Evolutionary conservation across 2,113 vertebrate genomes (phyloP).

Genomic region (Odontophorus gujanensis): DNA sequence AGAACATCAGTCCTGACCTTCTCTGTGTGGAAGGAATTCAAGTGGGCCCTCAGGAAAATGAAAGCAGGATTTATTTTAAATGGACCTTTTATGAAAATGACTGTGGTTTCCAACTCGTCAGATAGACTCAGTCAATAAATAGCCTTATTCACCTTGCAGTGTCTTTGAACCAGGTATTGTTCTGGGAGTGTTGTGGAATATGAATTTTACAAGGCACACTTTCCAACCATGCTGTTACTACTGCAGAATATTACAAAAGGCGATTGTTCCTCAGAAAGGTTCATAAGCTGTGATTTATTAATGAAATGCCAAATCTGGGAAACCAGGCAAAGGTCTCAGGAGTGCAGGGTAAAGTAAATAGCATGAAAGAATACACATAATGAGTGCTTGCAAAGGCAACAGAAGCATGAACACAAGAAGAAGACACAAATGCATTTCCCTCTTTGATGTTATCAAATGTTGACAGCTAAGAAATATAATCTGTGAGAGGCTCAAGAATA

Average conservation of each 20-base stretch:
- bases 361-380: not conserved
- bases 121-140: conserved; percentile 47
- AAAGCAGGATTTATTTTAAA: conserved; percentile 72
- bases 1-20: conserved; percentile 67
- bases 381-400: conserved; percentile 3
- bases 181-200: conserved; percentile 19
- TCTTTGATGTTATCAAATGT: not conserved
- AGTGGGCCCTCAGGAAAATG: conserved; percentile 67
- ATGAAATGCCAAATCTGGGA: conserved; percentile 34
- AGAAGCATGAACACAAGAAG: not conserved
- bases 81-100: conserved; percentile 68
- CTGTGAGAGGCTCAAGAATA: conserved; percentile 1
- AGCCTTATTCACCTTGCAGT: conserved; percentile 54
- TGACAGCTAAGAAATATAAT: not conserved
- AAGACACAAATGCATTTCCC: not conserved
- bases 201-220: conserved; percentile 29
- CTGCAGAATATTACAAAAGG: conserved; percentile 30
- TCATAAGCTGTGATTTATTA: conserved; percentile 31
- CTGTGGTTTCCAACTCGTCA: conserved; percentile 52
- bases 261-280: conserved; percentile 26
- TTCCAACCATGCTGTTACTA: not conserved
- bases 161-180: conserved; percentile 58
- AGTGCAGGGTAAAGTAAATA: conserved; percentile 38
- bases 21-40: conserved; percentile 47
- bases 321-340: not conserved